Evolutionary conservation across 1,140 invertebrate genomes (phyloP), one percentile per base, ranked within the genome.

Genomic region (Euwallacea fornicatus): DNA sequence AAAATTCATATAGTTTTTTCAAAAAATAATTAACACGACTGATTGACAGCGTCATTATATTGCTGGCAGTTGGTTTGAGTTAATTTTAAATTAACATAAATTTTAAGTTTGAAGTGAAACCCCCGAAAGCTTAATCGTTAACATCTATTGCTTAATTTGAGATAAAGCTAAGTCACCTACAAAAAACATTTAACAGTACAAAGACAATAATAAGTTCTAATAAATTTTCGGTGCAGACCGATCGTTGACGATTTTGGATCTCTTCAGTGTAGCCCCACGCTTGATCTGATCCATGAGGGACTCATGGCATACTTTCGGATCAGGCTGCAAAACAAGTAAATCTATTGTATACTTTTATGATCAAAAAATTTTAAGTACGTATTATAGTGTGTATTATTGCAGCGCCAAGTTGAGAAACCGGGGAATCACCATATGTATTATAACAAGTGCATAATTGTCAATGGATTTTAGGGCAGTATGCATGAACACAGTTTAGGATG

Each of bases 251-350:
- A 79, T 73, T 73, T 80, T 80, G 11, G 81, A 78, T 74, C 90
- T 86, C 54, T 86, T 89, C 60, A 96, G 81, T 6, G 89, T 89
- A 2, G 92, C 93, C 41, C 93, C 93, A 53, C 90, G 86, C 78
- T 93, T 90, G 55, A 96, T 96, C 78, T 96, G 94, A 84, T 96
- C 93, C 93, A 96, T 94, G 0, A 96, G 83, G 65, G 84, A 91
- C 77, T 85, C 90, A 83, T 86, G 88, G 85, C 87, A 93, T 78
- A 88, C 85, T 84, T 85, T 84, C 77, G 84, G 86, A 88, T 89
- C 87, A 83, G 87, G 85, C 89, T 87, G 81, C 72, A 86, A 83
- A 42, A 50, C 3, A 50, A 50, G 13, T 13, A 50, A 6, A 50
- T 50, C 21, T 33, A 33, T 33, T 33, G 21, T 2, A 33, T 33